A percentile compares a stretch with the other conserved stretches of the same genome.
phyloP scores from a whole-genome alignment of 2,797 vertebrate species.

The Ctenosaura bakeri region DNA sequence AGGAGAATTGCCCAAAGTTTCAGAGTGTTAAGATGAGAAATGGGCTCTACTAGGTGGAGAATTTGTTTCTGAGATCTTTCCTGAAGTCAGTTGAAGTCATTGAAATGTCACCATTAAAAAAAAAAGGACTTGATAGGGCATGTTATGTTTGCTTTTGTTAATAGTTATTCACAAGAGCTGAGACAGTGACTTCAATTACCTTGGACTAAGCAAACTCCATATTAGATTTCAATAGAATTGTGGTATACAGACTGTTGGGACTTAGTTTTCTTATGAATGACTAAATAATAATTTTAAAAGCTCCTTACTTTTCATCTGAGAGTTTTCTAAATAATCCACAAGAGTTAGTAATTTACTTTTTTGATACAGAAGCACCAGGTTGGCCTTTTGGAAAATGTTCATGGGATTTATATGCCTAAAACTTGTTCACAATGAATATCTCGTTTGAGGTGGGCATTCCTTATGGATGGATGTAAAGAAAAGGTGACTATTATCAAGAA shows the following conservation, averaged over 20 bases:
- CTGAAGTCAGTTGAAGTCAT: not conserved
- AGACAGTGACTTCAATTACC: not conserved
- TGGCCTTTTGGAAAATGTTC: slow-evolving; percentile 64
- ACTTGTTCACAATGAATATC: slow-evolving; percentile 67
- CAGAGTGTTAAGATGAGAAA: not conserved
- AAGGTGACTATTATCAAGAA: slow-evolving; percentile 54
- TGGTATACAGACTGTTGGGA: slow-evolving; percentile 2
- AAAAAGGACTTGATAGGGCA: not conserved
- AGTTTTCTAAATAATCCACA: slow-evolving; percentile 35
- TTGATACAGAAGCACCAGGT: slow-evolving; percentile 43
- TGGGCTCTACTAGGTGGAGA: not conserved
- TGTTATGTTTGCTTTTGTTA: not conserved
- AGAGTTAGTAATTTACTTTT: slow-evolving; percentile 61
- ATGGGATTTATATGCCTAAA: slow-evolving; percentile 64
- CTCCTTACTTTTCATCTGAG: slow-evolving; percentile 23
- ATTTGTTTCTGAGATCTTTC: not conserved
- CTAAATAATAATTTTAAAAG: slow-evolving; percentile 50
- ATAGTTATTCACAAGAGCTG: not conserved
- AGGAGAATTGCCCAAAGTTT: not conserved
- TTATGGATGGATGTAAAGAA: slow-evolving; percentile 53
- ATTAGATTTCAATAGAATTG: slow-evolving; percentile 23
- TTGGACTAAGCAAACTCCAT: slow-evolving; percentile 7
- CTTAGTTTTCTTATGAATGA: slow-evolving; percentile 50
- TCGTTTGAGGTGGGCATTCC: slow-evolving; percentile 68
- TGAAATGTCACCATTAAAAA: slow-evolving; percentile 3